phyloP scores from a whole-genome alignment of 2,888 invertebrate genomes.

The Psococerastis gibbosa region DNA sequence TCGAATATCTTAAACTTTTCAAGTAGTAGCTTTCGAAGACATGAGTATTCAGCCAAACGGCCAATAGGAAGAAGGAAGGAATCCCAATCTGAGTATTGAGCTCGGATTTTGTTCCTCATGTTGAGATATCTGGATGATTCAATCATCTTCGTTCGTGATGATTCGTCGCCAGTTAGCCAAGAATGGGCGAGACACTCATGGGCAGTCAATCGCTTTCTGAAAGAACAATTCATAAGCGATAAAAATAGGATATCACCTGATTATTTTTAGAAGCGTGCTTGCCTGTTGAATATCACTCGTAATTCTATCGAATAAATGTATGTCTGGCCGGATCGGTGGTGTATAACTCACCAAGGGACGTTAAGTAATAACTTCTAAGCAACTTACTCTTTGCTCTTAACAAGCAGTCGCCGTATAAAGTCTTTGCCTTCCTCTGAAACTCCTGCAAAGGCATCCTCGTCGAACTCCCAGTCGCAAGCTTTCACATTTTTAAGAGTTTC shows the following conservation, averaged over 20 bases:
- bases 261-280: neutral
- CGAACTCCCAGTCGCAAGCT: slow-evolving; percentile 98
- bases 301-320: too few species aligned
- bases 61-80: slow-evolving; percentile 88
- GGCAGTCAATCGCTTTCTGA: slow-evolving; percentile 78
- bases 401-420: slow-evolving; percentile 82
- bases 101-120: slow-evolving; percentile 72
- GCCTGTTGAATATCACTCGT: neutral
- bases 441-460: slow-evolving; percentile 80
- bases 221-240: neutral
- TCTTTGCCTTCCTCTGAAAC: slow-evolving; percentile 96
- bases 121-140: slow-evolving; percentile 67
- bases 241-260: neutral
- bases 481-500: slow-evolving; percentile 97
- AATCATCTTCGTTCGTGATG: slow-evolving; percentile 54
- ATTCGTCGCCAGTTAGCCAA: slow-evolving; percentile 84
- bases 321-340: too few species aligned
- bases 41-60: slow-evolving; percentile 91
- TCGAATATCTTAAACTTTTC: slow-evolving; percentile 96
- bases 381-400: slow-evolving; percentile 81
- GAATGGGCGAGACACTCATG: slow-evolving; percentile 91
- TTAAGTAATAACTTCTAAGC: too few species aligned
- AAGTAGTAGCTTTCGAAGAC: slow-evolving; percentile 81
- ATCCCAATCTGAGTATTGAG: slow-evolving; percentile 60
- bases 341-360: too few species aligned